These are phyloP conservation scores for Eupithecia insigniata DNA, from an alignment of 2,888 invertebrate genomes.

Conservation along the genomic window DNA sequence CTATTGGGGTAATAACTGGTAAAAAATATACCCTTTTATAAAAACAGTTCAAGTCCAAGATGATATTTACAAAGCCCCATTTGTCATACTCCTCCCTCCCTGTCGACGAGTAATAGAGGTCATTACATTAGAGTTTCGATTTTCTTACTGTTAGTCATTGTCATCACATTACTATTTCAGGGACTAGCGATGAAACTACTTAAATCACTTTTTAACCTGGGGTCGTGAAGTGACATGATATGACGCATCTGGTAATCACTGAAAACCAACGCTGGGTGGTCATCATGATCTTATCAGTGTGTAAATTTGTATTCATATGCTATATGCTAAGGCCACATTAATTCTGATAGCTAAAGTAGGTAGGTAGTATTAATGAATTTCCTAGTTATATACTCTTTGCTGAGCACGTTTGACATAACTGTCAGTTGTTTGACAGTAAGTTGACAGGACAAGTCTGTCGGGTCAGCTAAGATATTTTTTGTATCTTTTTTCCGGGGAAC, in stretches of 20 bases:
- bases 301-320: neutral
- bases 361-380: neutral
- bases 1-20: slow-evolving; percentile 4
- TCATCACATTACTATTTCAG: neutral
- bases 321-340: neutral
- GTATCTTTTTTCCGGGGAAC: too few species aligned
- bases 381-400: too few species aligned
- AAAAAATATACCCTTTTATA: slow-evolving; percentile 5
- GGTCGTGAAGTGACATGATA: neutral
- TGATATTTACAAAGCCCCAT: slow-evolving; percentile 4
- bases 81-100: neutral
- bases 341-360: neutral
- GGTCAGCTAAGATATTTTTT: too few species aligned
- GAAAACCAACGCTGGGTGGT: neutral
- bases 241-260: neutral
- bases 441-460: too few species aligned
- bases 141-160: neutral
- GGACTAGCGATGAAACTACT: slow-evolving; percentile 28
- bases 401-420: too few species aligned
- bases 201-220: slow-evolving; percentile 37
- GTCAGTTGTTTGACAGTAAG: too few species aligned
- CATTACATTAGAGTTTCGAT: neutral
- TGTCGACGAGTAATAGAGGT: slow-evolving; percentile 3
- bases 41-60: slow-evolving; percentile 8
- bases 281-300: neutral